These are phyloP conservation scores for Clarias batrachus DNA, from an alignment of 2,113 vertebrate genomes.

Conservation along the genomic window DNA sequence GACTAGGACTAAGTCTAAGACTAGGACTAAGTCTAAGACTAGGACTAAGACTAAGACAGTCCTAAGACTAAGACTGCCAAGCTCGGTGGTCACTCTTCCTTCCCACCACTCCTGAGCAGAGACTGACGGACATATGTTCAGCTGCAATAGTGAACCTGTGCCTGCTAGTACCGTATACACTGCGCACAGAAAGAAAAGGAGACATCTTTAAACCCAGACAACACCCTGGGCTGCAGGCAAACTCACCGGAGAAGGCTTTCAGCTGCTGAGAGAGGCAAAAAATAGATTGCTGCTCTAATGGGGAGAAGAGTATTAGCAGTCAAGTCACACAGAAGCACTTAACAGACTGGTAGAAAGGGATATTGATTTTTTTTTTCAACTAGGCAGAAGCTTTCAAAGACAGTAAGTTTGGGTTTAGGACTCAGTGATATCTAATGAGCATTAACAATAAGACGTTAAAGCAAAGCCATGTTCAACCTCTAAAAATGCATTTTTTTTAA, in stretches of 20 bases:
- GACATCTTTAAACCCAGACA: not conserved
- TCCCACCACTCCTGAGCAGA: not conserved
- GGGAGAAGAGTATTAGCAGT: constrained; percentile 64
- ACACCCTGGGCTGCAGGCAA: constrained; percentile 25
- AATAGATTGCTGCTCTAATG: constrained; percentile 17
- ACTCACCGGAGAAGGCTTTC: constrained; percentile 33
- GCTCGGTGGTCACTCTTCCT: not conserved
- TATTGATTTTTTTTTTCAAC: constrained; percentile 66
- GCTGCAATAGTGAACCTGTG: not conserved
- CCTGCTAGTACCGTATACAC: not conserved
- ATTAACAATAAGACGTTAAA: constrained; percentile 10
- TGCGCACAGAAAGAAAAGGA: not conserved
- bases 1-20: not conserved
- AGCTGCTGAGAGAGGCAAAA: constrained; percentile 33
- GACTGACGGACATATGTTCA: not conserved
- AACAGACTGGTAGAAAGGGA: constrained; percentile 58
- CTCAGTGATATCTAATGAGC: constrained; percentile 46
- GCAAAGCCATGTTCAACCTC: not conserved
- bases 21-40: not conserved
- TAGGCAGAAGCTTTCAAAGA: constrained; percentile 51
- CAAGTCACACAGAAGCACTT: constrained; percentile 67
- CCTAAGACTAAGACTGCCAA: not conserved
- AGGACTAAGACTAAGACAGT: not conserved
- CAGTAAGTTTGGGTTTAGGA: constrained; percentile 30
- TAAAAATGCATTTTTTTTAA: not conserved